These are phyloP conservation scores for Spheniscus humboldti DNA, from an alignment of 2,797 vertebrate species.

Conservation along the genomic window DNA sequence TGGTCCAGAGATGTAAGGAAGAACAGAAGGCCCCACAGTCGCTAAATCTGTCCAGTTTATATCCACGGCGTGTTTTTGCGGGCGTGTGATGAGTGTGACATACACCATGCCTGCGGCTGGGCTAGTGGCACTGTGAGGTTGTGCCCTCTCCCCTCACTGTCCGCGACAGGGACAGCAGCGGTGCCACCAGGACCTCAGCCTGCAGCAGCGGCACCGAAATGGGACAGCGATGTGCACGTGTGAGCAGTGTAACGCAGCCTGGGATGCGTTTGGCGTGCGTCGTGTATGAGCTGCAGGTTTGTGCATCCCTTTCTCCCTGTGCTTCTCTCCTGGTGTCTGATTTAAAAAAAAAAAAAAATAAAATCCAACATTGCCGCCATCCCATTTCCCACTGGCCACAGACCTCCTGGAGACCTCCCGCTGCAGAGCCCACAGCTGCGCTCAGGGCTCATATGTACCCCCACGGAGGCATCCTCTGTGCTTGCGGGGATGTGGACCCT, in stretches of 20 bases:
- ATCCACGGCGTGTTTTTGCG: not conserved
- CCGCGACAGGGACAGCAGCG: not conserved
- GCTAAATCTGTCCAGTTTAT: not conserved
- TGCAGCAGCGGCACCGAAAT: not conserved
- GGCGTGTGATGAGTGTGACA: not conserved
- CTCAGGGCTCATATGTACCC: fast-evolving
- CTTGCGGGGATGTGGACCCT: fast-evolving
- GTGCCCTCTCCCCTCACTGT: not conserved
- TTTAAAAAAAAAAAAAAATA: too few relatives aligned
- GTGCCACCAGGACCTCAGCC: not conserved
- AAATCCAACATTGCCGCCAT: fast-evolving
- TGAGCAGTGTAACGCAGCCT: fast-evolving
- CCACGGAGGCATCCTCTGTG: fast-evolving
- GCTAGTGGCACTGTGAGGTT: not conserved
- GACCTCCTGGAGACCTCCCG: not conserved
- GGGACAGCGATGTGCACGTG: fast-evolving
- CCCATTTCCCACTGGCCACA: not conserved
- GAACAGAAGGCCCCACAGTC: not conserved
- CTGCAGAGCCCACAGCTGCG: not conserved
- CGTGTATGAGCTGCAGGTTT: fast-evolving
- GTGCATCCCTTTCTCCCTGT: not conserved
- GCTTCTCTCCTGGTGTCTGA: not conserved
- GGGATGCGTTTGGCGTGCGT: fast-evolving
- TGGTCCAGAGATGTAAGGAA: conserved; percentile 32
- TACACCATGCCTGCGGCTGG: not conserved